A percentile compares a stretch with the other conserved stretches of the same genome.
Conservation (phyloP, 2,797 vertebrate genomes). For the Agapornis canus region DNA sequence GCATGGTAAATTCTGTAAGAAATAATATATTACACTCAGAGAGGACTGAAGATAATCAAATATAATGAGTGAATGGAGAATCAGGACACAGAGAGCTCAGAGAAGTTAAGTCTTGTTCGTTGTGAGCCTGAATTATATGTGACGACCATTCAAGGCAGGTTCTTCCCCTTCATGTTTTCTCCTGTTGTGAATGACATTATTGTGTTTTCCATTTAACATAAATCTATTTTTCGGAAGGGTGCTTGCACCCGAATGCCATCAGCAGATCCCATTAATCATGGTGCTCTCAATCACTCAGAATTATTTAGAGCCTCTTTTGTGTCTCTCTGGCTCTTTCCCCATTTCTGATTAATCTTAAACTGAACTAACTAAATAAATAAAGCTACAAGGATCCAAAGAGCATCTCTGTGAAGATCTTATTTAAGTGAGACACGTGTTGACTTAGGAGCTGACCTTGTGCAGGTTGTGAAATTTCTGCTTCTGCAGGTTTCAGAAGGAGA, state of each 20-base stretch:
- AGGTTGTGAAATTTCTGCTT: neutral
- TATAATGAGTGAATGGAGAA: constrained; percentile 52
- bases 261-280: constrained; percentile 64
- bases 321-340: constrained; percentile 20
- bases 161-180: neutral
- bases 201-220: constrained; percentile 66
- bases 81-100: neutral
- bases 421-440: neutral
- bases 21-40: constrained; percentile 49
- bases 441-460: neutral
- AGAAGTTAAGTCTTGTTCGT: constrained; percentile 17
- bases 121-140: neutral
- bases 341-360: constrained; percentile 66
- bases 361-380: constrained; percentile 59
- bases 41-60: constrained; percentile 44
- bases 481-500: neutral
- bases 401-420: constrained; percentile 7
- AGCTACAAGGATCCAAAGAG: constrained; percentile 6
- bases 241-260: constrained; percentile 39
- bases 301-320: constrained; percentile 63
- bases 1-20: constrained; percentile 27
- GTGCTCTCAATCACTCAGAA: constrained; percentile 66
- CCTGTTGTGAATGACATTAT: constrained; percentile 62
- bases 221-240: constrained; percentile 64
- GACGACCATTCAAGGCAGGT: neutral